Conservation (phyloP, 2,888 invertebrate genomes). For the Prosopocoilus inquinatus region DNA sequence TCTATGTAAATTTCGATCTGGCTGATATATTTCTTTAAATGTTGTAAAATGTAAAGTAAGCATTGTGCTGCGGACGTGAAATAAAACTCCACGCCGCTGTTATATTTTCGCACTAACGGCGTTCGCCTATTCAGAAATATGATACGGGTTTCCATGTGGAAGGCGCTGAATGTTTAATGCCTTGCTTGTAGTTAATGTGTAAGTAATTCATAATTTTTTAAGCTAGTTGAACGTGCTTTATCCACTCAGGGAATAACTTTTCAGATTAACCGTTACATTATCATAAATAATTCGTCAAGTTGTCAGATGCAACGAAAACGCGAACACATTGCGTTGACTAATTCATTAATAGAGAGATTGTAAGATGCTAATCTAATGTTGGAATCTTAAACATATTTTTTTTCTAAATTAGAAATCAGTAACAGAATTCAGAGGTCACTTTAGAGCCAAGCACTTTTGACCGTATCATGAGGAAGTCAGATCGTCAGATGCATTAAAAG, state of each 20-base stretch:
- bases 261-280: constrained; percentile 20
- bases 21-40: constrained; percentile 44
- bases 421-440: too few species aligned
- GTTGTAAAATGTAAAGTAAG: constrained; percentile 44
- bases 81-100: neutral
- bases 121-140: neutral
- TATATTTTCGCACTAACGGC: constrained; percentile 2
- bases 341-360: too few species aligned
- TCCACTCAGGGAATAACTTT: constrained; percentile 19
- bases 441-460: too few species aligned
- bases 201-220: constrained; percentile 23
- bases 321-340: too few species aligned
- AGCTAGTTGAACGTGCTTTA: constrained; percentile 18
- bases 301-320: too few species aligned
- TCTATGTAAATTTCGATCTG: constrained; percentile 47
- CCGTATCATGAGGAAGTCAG: too few species aligned
- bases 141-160: neutral
- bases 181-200: constrained; percentile 21
- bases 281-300: constrained; percentile 12
- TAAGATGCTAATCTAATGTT: too few species aligned
- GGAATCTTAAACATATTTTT: too few species aligned
- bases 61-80: constrained; percentile 32
- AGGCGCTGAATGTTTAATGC: constrained; percentile 19
- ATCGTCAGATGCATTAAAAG: too few species aligned
- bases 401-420: too few species aligned